phyloP scores from a whole-genome alignment of 2,888 invertebrate species.

The Amblyjoppa fuscipennis region DNA sequence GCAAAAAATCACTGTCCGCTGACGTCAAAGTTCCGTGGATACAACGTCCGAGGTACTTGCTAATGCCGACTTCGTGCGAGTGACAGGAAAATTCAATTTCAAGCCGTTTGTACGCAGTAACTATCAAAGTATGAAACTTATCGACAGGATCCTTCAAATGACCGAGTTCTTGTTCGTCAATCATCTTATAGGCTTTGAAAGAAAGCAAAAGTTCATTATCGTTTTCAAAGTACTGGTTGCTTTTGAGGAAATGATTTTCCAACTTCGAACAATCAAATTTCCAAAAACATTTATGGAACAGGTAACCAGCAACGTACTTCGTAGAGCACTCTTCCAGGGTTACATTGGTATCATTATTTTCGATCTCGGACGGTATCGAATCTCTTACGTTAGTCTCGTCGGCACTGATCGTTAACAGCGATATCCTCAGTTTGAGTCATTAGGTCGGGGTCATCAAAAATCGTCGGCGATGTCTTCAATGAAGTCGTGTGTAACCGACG shows the following conservation, averaged over 20 bases:
- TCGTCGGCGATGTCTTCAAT: background rate
- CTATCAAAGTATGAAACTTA: conserved; percentile 49
- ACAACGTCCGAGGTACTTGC: conserved; percentile 15
- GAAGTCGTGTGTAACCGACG: background rate
- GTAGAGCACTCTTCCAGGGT: conserved; percentile 29
- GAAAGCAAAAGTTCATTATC: conserved; percentile 37
- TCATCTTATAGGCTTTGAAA: conserved; percentile 47
- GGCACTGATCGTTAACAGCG: no score
- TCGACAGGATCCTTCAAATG: conserved; percentile 48
- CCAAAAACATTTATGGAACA: conserved; percentile 3
- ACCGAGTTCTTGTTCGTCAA: conserved; percentile 37
- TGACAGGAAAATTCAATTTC: conserved; percentile 19
- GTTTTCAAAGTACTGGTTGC: conserved; percentile 40
- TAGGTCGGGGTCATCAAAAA: background rate
- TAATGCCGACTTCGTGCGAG: background rate
- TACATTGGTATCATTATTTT: background rate
- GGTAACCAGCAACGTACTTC: conserved; percentile 42
- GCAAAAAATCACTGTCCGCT: conserved; percentile 21
- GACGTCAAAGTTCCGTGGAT: conserved; percentile 13
- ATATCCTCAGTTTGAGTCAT: background rate
- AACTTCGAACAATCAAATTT: conserved; percentile 24
- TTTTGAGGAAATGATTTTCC: conserved; percentile 4
- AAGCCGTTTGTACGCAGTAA: conserved; percentile 29
- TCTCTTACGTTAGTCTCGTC: background rate
- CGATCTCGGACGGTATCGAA: conserved; percentile 1